Evolutionary conservation across 2,797 vertebrate genomes (phyloP), one percentile per base, ranked within the genome.

Genomic region (Sardinella longiceps): DNA sequence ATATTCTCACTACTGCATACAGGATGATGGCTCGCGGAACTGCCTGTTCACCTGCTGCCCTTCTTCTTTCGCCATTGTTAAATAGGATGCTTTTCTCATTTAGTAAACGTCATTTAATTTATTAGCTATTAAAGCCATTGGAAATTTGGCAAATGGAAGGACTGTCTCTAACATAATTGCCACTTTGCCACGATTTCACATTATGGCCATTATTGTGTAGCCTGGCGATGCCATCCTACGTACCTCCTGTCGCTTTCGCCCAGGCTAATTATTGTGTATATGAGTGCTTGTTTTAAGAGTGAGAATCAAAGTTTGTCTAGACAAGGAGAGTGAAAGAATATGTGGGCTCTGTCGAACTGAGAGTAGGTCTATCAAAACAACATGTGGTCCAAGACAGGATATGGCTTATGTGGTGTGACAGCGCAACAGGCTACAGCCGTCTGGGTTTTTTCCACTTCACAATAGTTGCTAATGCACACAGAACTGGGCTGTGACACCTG

Each of bases 361-460:
- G 10, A 63, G 60, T 63, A n/a, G n/a, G n/a, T n/a, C n/a, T n/a
- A 15, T 70, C 2, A 70, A 30, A 33, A 12, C 60, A 66, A 66
- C 60, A 30, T 66, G 60, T 66, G 60, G 60, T 66, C 60, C 25
- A 33, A 14, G 5, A 30, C 60, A 33, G 28, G 25, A 66, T 33
- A 15, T 70, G 30, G 28, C 28, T 15, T 15, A 33, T 37, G 12
- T 70, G 63, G 28, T 70, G 63, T 15, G 63, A 33, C 28, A 37
- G 28, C 28, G 6, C 60, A 63, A 1, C 58, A 30, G n/a, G n/a
- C 18, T n/a, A 10, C 63, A 28, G 58, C 28, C 63, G 30, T 30
- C 63, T 33, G 63, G 63, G 63, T 70, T 70, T 70, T 60, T 70
- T 70, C 30, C 28, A 70, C 28, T 70, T 28, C 28, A 70, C 63